Base-by-base conservation (phyloP, 2,888 invertebrate species). In the Agriotes lineatus region DNA sequence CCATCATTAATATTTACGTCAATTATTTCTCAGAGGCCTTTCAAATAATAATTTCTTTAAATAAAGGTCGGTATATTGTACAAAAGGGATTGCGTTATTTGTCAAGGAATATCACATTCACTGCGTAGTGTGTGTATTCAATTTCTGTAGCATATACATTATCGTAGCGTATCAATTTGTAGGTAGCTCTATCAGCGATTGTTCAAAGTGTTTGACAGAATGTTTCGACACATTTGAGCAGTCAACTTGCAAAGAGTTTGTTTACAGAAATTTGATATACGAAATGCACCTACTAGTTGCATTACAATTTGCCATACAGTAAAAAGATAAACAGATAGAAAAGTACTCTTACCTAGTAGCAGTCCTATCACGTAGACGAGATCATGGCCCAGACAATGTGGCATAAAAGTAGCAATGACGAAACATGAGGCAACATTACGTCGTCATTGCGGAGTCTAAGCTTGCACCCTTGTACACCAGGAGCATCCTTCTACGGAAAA, bases 351-450 rank as follows among this genome's bases (percentile, higher is more conserved):
- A 3, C 37, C 39, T n/a, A 22, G 10, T 56, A 30, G 30, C 5
- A 62, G 52, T 69, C 71, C 18, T 19, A 64, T 52, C 73, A 73
- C 73, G 73, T 73, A 70, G 62, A 62, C 45, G 54, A 68, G 69
- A 71, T 69, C 68, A 70, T 65, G 69, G 69, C 52, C 71, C 70
- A 67, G 71, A 73, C 71, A 70, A 71, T 71, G 69, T 60, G 65
- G 67, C 68, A 70, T 73, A 71, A 73, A 73, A 71, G 69, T 54
- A 68, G 71, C 71, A 71, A 71, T 73, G 70, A 71, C 70, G 73
- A 73, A 72, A 72, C 72, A 72, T 68, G 72, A 67, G 67, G 70
- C 60, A 69, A 71, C 69, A 67, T 69, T 71, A 73, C 62, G 61
- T 42, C 61, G 65, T 69, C 69, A 67, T 60, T 62, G 65, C 37